These are phyloP conservation scores for Camptogramma bilineatum DNA, from an alignment of 2,888 invertebrate genomes.

Conservation along the genomic window DNA sequence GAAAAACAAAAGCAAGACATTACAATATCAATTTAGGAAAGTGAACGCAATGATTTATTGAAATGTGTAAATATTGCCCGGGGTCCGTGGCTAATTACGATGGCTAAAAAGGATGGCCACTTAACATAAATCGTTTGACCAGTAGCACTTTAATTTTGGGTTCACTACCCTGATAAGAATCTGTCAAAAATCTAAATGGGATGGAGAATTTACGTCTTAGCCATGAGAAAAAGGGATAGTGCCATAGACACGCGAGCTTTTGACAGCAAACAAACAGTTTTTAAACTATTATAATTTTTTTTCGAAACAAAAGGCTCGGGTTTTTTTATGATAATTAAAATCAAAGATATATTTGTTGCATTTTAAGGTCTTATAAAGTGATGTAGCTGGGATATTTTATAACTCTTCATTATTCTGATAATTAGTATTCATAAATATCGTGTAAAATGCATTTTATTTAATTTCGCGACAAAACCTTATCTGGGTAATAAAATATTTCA, in stretches of 20 bases:
- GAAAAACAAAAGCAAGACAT: conserved; percentile 78
- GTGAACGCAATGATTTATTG: conserved; percentile 82
- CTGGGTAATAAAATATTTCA: conserved; percentile 21
- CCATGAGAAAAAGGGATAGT: too few species aligned
- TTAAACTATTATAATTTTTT: too few species aligned
- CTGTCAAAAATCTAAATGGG: neutral
- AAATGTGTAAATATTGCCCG: conserved; percentile 73
- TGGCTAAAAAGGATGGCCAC: conserved; percentile 22
- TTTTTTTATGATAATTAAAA: too few species aligned
- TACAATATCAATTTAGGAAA: conserved; percentile 86
- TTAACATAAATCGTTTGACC: conserved; percentile 19
- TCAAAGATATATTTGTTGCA: too few species aligned
- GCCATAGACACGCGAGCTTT: too few species aligned
- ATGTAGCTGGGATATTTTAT: too few species aligned
- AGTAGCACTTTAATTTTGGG: conserved; percentile 12
- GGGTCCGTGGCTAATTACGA: conserved; percentile 62
- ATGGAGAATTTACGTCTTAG: neutral
- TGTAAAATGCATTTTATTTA: conserved; percentile 12
- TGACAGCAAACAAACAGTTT: too few species aligned
- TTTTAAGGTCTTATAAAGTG: too few species aligned
- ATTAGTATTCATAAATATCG: conserved; percentile 9
- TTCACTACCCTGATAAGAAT: neutral
- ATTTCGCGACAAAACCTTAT: conserved; percentile 17
- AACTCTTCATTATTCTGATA: neutral
- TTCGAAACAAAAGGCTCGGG: too few species aligned